A percentile compares a stretch with the other conserved stretches of the same genome.
Conservation (phyloP, 2,797 vertebrate species). For the Bradypodion pumilum region DNA sequence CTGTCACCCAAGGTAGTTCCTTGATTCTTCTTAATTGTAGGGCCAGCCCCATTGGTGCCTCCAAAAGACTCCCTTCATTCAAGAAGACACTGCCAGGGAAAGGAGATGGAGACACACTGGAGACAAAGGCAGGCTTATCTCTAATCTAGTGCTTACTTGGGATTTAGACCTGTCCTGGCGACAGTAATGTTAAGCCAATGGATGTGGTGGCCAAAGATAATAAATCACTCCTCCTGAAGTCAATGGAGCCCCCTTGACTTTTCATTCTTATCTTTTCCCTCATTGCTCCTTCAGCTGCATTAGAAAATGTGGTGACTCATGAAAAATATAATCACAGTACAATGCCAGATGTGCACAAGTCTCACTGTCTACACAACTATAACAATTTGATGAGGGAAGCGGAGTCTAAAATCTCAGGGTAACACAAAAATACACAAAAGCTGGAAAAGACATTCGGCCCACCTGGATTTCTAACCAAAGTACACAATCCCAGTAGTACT, state of each 20-base stretch:
- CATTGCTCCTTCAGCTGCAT: neutral
- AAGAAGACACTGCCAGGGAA: neutral
- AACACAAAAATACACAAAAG: neutral
- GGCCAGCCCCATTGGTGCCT: no score
- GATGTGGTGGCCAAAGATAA: neutral
- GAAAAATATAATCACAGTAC: neutral
- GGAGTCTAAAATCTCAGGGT: neutral
- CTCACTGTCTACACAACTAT: neutral
- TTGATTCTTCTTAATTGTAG: neutral
- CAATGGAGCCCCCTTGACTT: no score
- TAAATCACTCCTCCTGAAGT: neutral
- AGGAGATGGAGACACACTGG: neutral
- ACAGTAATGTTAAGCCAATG: neutral
- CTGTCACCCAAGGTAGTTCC: no score
- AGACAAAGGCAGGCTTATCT: neutral
- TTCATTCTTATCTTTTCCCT: neutral
- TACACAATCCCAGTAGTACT: slow-evolving; percentile 44
- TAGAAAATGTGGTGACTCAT: neutral
- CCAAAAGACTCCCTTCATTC: neutral
- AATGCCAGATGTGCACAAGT: neutral
- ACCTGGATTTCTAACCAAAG: neutral
- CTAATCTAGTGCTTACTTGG: neutral
- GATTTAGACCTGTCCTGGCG: neutral
- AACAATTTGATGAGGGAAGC: neutral
- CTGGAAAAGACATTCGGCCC: neutral